Base-by-base conservation (phyloP, 2,797 vertebrate genomes). In the Sus cebifrons region DNA sequence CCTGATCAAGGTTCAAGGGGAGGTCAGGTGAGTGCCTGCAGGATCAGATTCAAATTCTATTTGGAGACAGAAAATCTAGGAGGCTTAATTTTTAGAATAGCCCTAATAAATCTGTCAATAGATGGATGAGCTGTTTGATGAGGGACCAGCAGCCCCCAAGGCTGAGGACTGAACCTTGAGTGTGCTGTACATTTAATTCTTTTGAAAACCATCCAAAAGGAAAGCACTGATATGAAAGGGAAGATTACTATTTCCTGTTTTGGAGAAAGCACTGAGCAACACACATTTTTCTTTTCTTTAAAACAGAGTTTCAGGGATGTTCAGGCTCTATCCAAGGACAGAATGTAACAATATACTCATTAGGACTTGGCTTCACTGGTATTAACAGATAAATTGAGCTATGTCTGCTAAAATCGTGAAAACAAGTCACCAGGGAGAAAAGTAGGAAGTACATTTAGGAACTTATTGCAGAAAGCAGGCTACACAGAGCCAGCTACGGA, bases 101-200 rank as follows among this genome's bases (percentile, higher is more conserved):
- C 95, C 86, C 97, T 96, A 97, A 96, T 98, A 97, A 96, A 97
- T 97, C 96, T 97, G 84, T 73, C 96, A 94, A 83, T 94, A 97
- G 73, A 77, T 92, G 73, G 75, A 97, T 83, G 49, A 81, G 52
- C 77, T 93, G 3, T 96, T 96, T 97, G 94, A 89, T 96, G 82
- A 86, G 40, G 27, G 60, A 93, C 86, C 58, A 74, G 36, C 6
- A 96, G 54, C 81, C 89, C 94, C 60, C 49, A 62, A 88, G 97
- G 93, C 95, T 93, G 84, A 97, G n/a, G n/a, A 91, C 74, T 89
- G 67, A 93, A 92, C 18, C 17, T 32, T 81, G 65, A 94, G 36
- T 87, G 13, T 96, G 10, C 10, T 89, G 58, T 23, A 65, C 67
- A 62, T 86, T 93, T 70, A 60, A 54, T 73, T 95, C 36, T 94